Conservation (phyloP, 2,113 vertebrate species). For the Chrysemys picta region DNA sequence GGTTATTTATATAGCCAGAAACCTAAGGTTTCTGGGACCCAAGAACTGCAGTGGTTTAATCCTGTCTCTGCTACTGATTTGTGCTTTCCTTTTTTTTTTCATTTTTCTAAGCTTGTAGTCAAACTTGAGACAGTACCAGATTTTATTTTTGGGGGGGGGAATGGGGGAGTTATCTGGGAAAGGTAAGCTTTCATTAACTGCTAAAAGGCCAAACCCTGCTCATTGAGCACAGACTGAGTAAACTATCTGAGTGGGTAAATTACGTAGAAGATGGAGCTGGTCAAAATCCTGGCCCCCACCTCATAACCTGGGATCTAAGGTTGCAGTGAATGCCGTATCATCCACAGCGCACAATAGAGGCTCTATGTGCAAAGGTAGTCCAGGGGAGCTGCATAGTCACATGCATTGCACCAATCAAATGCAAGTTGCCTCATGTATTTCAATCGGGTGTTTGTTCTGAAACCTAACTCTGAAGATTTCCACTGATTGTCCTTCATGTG, state of each 20-base stretch:
- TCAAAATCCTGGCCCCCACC: not conserved
- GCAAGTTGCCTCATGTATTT: too few relatives aligned
- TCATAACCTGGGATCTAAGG: not conserved
- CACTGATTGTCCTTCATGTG: too few relatives aligned
- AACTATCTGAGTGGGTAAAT: not conserved
- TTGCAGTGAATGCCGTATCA: not conserved
- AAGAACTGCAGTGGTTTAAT: too few relatives aligned
- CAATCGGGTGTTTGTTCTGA: too few relatives aligned
- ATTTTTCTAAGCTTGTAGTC: constrained; percentile 52
- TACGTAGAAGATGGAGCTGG: not conserved
- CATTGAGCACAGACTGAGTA: too few relatives aligned
- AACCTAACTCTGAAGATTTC: too few relatives aligned
- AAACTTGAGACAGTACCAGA: constrained; percentile 44
- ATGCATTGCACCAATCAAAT: too few relatives aligned
- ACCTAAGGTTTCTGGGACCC: constrained; percentile 82
- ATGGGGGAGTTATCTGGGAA: constrained; percentile 74
- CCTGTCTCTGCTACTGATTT: constrained; percentile 78
- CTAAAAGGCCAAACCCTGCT: not conserved
- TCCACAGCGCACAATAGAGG: not conserved
- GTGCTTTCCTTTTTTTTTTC: constrained; percentile 78
- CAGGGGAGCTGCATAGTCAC: not conserved
- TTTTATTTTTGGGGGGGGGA: constrained; percentile 57
- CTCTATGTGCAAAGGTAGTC: not conserved
- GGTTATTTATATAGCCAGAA: constrained; percentile 81
- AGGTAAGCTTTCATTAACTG: constrained; percentile 13